Evolutionary conservation across 2,113 vertebrate species (phyloP).

Genomic region (Clarias batrachus): DNA sequence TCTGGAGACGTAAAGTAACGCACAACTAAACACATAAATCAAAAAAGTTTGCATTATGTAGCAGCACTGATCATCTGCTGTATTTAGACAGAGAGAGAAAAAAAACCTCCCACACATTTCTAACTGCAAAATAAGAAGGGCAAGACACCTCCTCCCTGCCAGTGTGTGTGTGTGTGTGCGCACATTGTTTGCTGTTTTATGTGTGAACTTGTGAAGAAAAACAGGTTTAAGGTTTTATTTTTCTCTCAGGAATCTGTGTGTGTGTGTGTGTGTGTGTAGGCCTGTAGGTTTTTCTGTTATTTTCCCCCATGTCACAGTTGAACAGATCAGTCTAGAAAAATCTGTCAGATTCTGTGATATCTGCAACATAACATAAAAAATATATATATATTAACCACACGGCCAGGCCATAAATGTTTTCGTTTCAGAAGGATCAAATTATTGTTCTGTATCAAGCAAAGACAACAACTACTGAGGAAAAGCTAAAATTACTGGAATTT

Average conservation of each 20-base stretch:
- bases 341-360: not conserved
- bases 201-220: not conserved
- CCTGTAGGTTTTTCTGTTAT: not conserved
- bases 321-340: not conserved
- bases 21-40: not conserved
- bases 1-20: not conserved
- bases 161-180: conserved; percentile 2
- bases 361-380: not conserved
- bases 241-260: not conserved
- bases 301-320: not conserved
- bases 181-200: not conserved
- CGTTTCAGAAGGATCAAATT: too few relatives aligned
- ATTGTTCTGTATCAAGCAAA: too few relatives aligned
- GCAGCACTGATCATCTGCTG: not conserved
- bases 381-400: not conserved
- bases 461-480: too few relatives aligned
- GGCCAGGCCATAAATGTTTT: too few relatives aligned
- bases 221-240: not conserved
- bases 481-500: too few relatives aligned
- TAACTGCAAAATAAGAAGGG: not conserved
- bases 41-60: not conserved
- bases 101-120: not conserved
- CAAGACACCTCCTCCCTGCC: not conserved
- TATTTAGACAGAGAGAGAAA: not conserved
- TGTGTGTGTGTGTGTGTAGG: not conserved